Evolutionary conservation across 1,140 invertebrate genomes (phyloP).

Genomic region (Brachionus plicatilis): DNA sequence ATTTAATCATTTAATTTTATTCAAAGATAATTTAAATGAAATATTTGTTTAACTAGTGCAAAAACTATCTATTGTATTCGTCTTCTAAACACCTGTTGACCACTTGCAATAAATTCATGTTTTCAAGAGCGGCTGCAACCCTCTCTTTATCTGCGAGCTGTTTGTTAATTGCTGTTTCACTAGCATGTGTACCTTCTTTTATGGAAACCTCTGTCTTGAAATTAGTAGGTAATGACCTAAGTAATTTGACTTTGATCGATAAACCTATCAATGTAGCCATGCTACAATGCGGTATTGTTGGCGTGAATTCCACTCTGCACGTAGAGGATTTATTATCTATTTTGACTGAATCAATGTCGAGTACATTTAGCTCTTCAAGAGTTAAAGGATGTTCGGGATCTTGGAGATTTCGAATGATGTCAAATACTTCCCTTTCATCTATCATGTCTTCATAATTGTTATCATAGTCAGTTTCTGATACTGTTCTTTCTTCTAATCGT

Average conservation of each 20-base stretch:
- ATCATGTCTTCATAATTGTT: constrained; percentile 11
- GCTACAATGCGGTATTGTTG: constrained; percentile 97
- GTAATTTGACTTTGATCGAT: constrained; percentile 67
- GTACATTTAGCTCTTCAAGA: constrained; percentile 87
- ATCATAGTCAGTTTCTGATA: constrained; percentile 5
- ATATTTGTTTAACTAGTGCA: neutral
- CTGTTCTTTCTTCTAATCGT: neutral
- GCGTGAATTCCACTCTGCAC: constrained; percentile 68
- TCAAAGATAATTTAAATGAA: no score
- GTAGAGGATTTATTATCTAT: neutral
- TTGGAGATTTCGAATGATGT: constrained; percentile 85
- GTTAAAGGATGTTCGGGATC: constrained; percentile 98
- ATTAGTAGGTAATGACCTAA: constrained; percentile 72
- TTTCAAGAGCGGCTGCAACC: constrained; percentile 91
- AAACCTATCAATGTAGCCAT: constrained; percentile 94
- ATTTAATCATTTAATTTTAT: no score
- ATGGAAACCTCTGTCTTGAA: constrained; percentile 74
- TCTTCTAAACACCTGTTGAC: constrained; percentile 77
- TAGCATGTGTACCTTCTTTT: constrained; percentile 81
- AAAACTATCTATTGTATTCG: constrained; percentile 37
- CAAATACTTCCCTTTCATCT: constrained; percentile 47
- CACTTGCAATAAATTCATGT: constrained; percentile 78
- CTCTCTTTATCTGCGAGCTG: constrained; percentile 95
- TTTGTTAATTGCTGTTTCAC: constrained; percentile 88
- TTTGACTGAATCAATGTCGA: constrained; percentile 73